A percentile compares a stretch with the other conserved stretches of the same genome.
phyloP scores from a whole-genome alignment of 1,140 invertebrate species.

The Drosophila serrata region DNA sequence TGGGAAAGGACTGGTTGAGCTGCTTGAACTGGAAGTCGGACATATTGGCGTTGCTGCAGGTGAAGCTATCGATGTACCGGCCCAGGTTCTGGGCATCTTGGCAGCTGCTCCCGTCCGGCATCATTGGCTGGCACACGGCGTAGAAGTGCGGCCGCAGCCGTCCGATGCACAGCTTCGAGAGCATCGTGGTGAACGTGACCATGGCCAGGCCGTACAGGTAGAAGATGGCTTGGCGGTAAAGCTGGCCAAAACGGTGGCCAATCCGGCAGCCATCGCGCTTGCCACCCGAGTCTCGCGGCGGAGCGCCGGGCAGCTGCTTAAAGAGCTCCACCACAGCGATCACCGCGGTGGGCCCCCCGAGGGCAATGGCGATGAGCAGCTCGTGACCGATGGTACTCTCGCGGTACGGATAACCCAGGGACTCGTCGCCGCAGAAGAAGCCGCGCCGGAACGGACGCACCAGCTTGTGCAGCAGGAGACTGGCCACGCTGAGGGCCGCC shows the following conservation, averaged over 20 bases:
- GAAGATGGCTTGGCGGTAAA: conserved; percentile 90
- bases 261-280: conserved; percentile 62
- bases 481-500: conserved; percentile 52
- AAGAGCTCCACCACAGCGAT: conserved; percentile 76
- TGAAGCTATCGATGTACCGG: conserved; percentile 89
- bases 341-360: conserved; percentile 61
- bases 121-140: conserved; percentile 89
- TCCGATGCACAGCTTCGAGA: conserved; percentile 96
- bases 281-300: conserved; percentile 11
- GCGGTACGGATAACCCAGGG: conserved; percentile 93
- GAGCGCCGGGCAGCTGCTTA: conserved; percentile 63
- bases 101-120: conserved; percentile 86
- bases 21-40: conserved; percentile 87
- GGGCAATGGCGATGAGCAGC: conserved; percentile 38
- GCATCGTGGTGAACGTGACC: conserved; percentile 93
- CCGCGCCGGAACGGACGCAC: conserved; percentile 93
- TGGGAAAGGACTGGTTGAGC: conserved; percentile 92
- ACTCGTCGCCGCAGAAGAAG: conserved; percentile 98
- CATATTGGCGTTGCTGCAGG: conserved; percentile 87
- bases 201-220: conserved; percentile 94
- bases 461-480: conserved; percentile 52
- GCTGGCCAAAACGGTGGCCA: conserved; percentile 88
- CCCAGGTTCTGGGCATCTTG: conserved; percentile 86
- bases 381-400: conserved; percentile 88
- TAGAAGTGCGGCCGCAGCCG: conserved; percentile 96